Evolutionary conservation across 2,888 invertebrate species (phyloP).

Genomic region (Tetanocera ferruginea): DNA sequence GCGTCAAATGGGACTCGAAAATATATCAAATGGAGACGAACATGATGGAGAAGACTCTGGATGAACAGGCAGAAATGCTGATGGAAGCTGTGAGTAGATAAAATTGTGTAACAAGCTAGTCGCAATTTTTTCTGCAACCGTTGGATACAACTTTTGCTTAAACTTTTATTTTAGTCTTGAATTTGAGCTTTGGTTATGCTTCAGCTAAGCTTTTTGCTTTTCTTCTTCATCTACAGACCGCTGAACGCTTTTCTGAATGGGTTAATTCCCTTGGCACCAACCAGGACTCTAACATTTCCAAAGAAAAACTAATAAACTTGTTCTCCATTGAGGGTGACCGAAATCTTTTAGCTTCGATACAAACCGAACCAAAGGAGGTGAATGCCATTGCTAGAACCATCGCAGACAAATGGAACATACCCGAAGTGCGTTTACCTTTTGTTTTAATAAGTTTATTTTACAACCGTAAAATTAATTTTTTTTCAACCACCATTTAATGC

Average conservation of each 20-base stretch:
- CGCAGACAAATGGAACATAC: constrained; percentile 65
- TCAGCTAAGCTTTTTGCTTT: neutral
- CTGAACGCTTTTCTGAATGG: constrained; percentile 67
- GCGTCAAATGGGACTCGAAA: constrained; percentile 67
- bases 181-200: too few relatives aligned
- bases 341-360: constrained; percentile 62
- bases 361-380: constrained; percentile 66
- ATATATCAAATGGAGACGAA: constrained; percentile 58
- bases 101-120: neutral
- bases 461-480: neutral
- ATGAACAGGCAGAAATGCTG: constrained; percentile 67
- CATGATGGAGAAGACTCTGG: constrained; percentile 60
- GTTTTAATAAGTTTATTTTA: neutral
- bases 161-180: too few relatives aligned
- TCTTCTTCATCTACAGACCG: constrained; percentile 53
- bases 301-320: constrained; percentile 64
- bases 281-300: constrained; percentile 60
- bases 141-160: neutral
- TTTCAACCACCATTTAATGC: neutral
- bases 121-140: neutral
- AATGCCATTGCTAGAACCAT: constrained; percentile 66
- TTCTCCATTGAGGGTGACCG: constrained; percentile 67
- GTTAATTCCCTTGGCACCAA: constrained; percentile 63
- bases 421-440: constrained; percentile 57
- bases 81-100: constrained; percentile 65